Base-by-base conservation (phyloP, 2,888 invertebrate genomes). In the Drosophila pegasa region DNA sequence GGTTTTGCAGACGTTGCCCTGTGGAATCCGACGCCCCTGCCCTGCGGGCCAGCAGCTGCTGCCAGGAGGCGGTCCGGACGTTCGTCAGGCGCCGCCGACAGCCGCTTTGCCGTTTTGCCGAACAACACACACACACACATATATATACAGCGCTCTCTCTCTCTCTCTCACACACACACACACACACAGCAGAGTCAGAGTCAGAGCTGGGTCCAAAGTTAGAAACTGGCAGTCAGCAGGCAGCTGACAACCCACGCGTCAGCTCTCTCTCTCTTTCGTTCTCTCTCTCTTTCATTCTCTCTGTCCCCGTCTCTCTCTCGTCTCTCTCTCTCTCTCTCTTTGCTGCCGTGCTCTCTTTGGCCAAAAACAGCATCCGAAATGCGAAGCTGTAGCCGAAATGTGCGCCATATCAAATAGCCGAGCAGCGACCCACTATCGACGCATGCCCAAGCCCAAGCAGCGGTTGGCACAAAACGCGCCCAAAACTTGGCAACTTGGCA, bases 1-100 rank as follows among this genome's bases (percentile, higher is more conserved):
- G 33, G 22, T 9, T 45, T 22, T 64, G 75, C 75, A 75, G 75
- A 75, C 75, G 56, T 71, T 74, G 71, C 72, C 68, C 73, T 72
- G 73, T 68, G 73, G 73, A 74, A 68, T 74, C 57, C 63, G 68
- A 68, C 60, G 72, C 60, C 63, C 68, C 68, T 50, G 52, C 37
- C 68, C 63, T 60, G 68, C 37, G 48, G 63, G 54, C 48, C 12
- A 62, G 47, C 56, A 50, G 56, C 59, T 35, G 51, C 57, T 48
- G 45, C 55, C 31, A 56, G 71, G 59, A 52, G 54, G 62, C 47
- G 47, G 62, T 35, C 47, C 65, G 66, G 71, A 62, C 71, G 40
- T 66, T 50, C 40, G 62, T 59, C 66, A 71, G 73, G 73, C 73
- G 73, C 68, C 68, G 71, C 65, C 59, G 59, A 69, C 69, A 56